phyloP scores from a whole-genome alignment of 2,113 vertebrate genomes.

The Ophthalmolycus amberensis region DNA sequence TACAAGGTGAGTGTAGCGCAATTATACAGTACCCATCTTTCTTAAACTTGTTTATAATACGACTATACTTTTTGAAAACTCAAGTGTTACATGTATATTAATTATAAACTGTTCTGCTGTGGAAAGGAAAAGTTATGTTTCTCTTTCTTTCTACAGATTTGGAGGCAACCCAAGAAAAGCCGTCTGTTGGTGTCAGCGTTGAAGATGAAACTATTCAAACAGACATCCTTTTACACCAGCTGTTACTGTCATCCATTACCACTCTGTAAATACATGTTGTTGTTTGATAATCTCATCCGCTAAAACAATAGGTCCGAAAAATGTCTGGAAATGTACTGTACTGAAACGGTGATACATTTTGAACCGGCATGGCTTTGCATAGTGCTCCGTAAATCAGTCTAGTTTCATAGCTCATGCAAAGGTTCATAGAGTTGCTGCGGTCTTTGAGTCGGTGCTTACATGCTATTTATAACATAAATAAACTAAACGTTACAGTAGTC shows the following conservation, averaged over 20 bases:
- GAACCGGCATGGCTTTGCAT: slow-evolving; percentile 17
- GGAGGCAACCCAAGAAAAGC: neutral
- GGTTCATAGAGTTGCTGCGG: neutral
- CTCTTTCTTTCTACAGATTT: slow-evolving; percentile 34
- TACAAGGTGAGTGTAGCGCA: slow-evolving; percentile 22
- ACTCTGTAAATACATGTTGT: slow-evolving; percentile 55
- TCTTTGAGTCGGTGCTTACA: slow-evolving; percentile 14
- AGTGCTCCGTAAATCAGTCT: slow-evolving; percentile 15
- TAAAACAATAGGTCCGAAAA: slow-evolving; percentile 27
- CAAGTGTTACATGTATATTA: neutral
- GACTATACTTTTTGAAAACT: neutral
- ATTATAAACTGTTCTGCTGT: neutral
- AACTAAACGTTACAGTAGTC: slow-evolving; percentile 7
- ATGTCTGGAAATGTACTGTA: slow-evolving; percentile 16
- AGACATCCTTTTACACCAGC: slow-evolving; percentile 20
- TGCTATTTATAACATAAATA: slow-evolving; percentile 15
- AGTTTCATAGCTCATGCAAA: slow-evolving; percentile 29
- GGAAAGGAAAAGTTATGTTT: neutral
- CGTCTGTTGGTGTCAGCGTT: neutral
- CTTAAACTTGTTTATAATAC: neutral
- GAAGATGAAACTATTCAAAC: slow-evolving; percentile 3
- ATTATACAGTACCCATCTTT: neutral
- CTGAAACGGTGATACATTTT: neutral
- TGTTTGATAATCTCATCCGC: slow-evolving; percentile 28
- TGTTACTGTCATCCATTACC: slow-evolving; percentile 41